Evolutionary conservation across 1,140 invertebrate species (phyloP), one percentile per base, ranked within the genome.

Genomic region (Drosophila athabasca): DNA sequence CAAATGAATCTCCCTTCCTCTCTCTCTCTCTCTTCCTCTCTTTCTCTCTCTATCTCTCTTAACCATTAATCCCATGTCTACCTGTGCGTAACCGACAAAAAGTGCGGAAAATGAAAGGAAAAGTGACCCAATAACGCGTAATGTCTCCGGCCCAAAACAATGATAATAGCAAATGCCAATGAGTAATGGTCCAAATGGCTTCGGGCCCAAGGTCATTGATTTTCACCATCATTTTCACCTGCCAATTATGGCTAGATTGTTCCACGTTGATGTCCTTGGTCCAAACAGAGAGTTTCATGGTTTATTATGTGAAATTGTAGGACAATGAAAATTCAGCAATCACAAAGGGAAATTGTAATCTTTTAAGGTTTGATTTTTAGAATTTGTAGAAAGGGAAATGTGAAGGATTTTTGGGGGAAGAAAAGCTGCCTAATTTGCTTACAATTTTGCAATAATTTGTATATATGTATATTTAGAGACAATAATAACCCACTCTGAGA

Each of bases 121-220:
- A 73, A 76, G 78, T 80, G 67, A 80, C 81, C 81, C 64, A 76
- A 79, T 83, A 84, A 71, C 53, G 75, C 80, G 50, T 62, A 51
- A 64, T 79, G 64, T 48, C 70, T 66, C 49, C 13, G 50, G 26
- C 7, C 19, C 29, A 19, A 67, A 55, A 58, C 67, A 57, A 58
- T 50, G 64, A 69, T 19, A 26, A 35, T 29, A 3, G 39, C 31
- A 59, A 59, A 59, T 55, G 49, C 11, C 9, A 24, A 24, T 57
- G 67, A 43, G 45, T 11, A 51, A 31, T 50, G 46, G 31, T 19
- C 9, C 24, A 5, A 19, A 64, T 64, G 62, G 45, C 51, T 44
- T 57, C 22, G 29, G 15, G 55, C 35, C 53, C 79, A 82, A 82
- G 79, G 79, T 70, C 79, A 62, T 1, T 13, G 35, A 45, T 44